Conservation (phyloP, 2,113 vertebrate genomes). For the Caretta caretta region DNA sequence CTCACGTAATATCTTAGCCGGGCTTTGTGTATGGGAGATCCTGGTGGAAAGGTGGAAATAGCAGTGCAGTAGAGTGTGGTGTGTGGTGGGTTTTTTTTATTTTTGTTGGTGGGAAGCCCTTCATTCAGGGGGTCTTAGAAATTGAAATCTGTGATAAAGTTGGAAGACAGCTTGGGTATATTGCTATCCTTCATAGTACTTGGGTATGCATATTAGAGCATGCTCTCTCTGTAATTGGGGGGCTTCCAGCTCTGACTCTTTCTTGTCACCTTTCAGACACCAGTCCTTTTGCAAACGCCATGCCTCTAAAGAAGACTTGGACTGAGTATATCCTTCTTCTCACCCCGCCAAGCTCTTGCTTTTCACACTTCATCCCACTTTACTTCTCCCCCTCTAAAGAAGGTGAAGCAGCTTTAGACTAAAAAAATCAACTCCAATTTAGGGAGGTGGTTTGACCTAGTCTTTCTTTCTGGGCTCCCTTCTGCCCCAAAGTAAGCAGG, state of each 20-base stretch:
- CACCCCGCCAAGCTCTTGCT: fast-evolving
- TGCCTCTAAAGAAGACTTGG: background rate
- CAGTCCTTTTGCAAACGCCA: background rate
- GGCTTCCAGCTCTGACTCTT: fast-evolving
- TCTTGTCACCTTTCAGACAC: background rate
- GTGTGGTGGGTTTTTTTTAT: too few relatives aligned
- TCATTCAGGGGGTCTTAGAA: background rate
- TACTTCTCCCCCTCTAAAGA: background rate
- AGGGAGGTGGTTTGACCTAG: background rate
- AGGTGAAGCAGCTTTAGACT: background rate
- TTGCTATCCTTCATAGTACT: background rate
- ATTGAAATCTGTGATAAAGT: background rate
- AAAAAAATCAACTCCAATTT: background rate
- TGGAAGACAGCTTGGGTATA: background rate
- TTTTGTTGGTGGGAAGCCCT: background rate
- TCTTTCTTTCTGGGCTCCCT: background rate
- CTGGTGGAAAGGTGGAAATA: background rate
- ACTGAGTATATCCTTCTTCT: background rate
- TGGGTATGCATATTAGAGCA: fast-evolving
- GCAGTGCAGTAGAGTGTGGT: background rate
- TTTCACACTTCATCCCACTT: background rate
- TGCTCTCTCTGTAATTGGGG: background rate
- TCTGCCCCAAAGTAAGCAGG: fast-evolving
- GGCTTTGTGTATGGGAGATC: fast-evolving
- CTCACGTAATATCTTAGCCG: background rate